phyloP scores from a whole-genome alignment of 2,888 invertebrate genomes.

The Drosophila emarginata region DNA sequence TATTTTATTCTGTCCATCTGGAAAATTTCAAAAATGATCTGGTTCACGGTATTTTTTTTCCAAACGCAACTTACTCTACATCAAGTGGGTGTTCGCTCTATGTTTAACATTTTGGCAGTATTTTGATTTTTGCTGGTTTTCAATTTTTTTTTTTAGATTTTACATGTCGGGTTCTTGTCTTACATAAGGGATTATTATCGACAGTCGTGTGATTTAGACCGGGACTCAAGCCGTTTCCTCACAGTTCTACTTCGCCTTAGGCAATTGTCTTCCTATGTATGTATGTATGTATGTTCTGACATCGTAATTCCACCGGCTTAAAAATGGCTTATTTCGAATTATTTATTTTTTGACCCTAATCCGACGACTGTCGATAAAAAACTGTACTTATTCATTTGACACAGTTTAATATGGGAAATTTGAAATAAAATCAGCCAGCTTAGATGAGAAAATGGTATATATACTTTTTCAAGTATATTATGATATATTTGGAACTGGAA shows the following conservation, averaged over 20 bases:
- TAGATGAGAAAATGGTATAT: background rate
- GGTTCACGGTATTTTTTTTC: background rate
- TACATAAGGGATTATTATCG: background rate
- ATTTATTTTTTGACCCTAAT: slow-evolving; percentile 6
- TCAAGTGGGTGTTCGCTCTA: background rate
- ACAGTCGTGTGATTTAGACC: background rate
- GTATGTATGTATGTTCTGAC: no score
- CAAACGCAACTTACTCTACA: background rate
- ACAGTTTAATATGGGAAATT: background rate
- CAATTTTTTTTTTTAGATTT: background rate
- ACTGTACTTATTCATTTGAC: background rate
- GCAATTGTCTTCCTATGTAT: no score
- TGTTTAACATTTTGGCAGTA: background rate
- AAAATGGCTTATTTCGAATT: no score
- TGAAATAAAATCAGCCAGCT: background rate
- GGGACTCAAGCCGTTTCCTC: background rate
- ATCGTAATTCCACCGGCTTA: no score
- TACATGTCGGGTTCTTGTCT: background rate
- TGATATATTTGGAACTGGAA: background rate
- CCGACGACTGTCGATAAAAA: slow-evolving; percentile 11
- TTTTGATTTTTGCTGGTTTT: background rate
- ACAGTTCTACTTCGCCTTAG: background rate
- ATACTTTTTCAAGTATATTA: background rate
- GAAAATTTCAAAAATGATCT: background rate
- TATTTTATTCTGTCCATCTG: background rate